Base-by-base conservation (phyloP, 1,140 invertebrate species). In the Danaus melanippus region DNA sequence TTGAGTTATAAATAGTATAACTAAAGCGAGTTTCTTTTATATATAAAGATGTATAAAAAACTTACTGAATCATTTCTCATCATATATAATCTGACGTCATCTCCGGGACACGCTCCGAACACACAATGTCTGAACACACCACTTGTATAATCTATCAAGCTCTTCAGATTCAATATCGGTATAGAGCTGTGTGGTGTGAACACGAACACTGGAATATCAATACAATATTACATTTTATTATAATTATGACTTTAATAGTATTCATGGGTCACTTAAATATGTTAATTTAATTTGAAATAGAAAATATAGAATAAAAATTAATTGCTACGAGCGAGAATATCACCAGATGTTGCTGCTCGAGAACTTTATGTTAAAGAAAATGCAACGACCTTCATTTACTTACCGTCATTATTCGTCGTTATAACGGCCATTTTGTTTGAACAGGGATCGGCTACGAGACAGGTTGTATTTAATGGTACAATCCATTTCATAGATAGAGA, bases 401-500 rank as follows among this genome's bases (percentile, higher is more conserved):
- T 72, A 86, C 86, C 70, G 54, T 87, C 86, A 66, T 88, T 88
- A 55, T 68, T 66, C n/a, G 40, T 60, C 7, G 84, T 87, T 15
- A 75, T 66, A 17, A 86, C 73, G 0, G 77, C 84, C 66, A 88
- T 79, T 71, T 71, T 81, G 64, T 87, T 82, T 6, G 83, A 78
- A 49, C 79, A 79, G 0, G 76, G 75, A 64, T 88, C 84, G 4
- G 79, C 70, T 1, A 76, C 69, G 0, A 88, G 69, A 41, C 72
- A 78, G 1, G 67, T 71, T 0, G 81, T 71, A 10, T 69, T 64
- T 9, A 82, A 68, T 47, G 75, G 72, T 0, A 86, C 85, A 42
- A 85, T 56, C 85, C 85, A 88, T 50, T 81, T 79, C 2, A 88
- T 57, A 11, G 79, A 76, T 15, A 88, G 56, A 1, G 86, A 87